Evolutionary conservation across 1,140 invertebrate species (phyloP).

Genomic region (Lordiphosa stackelbergi): DNA sequence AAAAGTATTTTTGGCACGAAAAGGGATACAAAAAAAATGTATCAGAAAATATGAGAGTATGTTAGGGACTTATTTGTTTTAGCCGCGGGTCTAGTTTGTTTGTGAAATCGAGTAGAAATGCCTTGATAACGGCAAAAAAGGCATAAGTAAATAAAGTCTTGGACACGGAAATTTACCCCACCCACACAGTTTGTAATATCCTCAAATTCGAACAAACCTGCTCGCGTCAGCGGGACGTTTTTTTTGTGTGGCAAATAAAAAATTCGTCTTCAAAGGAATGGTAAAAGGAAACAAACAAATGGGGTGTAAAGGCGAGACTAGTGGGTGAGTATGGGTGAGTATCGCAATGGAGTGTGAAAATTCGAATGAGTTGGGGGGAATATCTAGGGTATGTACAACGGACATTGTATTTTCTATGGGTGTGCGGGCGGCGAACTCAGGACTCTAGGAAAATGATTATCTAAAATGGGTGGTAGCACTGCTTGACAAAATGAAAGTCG

Average conservation of each 20-base stretch:
- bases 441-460: no score
- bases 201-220: conserved; percentile 12
- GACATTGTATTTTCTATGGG: no score
- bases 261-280: background rate
- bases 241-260: conserved; percentile 6
- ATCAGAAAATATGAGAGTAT: conserved; percentile 13
- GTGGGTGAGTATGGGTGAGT: background rate
- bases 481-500: no score
- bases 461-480: no score
- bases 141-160: conserved; percentile 13
- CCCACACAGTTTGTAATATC: conserved; percentile 15
- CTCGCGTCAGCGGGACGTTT: conserved; percentile 23
- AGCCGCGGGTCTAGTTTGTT: conserved; percentile 28
- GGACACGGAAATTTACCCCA: conserved; percentile 14
- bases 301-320: background rate
- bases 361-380: background rate
- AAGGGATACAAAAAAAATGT: conserved; percentile 23
- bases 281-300: background rate
- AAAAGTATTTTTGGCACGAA: conserved; percentile 22
- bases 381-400: background rate
- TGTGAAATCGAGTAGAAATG: conserved; percentile 57
- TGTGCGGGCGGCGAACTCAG: no score
- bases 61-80: conserved; percentile 32
- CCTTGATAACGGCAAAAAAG: conserved; percentile 44
- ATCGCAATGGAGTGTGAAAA: background rate